A percentile compares a stretch with the other conserved stretches of the same genome.
Conservation (phyloP, 2,888 invertebrate species). For the Periphyllus acericola region DNA sequence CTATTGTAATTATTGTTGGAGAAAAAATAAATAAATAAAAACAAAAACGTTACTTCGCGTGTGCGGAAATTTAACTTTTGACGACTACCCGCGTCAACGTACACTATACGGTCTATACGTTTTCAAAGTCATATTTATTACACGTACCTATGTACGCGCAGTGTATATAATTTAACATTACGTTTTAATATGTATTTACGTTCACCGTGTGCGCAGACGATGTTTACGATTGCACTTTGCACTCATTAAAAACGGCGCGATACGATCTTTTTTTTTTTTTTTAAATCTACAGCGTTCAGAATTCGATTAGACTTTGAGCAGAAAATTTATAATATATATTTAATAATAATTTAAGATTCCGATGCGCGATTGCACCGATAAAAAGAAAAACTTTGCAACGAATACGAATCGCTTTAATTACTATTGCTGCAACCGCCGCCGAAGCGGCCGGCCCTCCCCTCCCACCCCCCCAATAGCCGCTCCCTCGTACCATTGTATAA, state of each 20-base stretch:
- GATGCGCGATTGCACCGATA: not conserved
- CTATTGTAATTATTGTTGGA: not conserved
- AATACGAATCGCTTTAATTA: constrained; percentile 36
- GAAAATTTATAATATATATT: no score
- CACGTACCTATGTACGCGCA: not conserved
- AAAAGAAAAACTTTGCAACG: constrained; percentile 21
- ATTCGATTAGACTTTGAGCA: constrained; percentile 10
- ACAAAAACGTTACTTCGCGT: not conserved
- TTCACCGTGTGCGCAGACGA: not conserved
- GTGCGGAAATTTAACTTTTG: not conserved
- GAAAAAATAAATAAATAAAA: not conserved
- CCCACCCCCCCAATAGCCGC: not conserved
- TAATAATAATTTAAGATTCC: not conserved
- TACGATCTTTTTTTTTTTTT: not conserved
- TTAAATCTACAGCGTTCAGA: not conserved
- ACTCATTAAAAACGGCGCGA: constrained; percentile 20
- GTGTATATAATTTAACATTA: not conserved
- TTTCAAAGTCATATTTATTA: not conserved
- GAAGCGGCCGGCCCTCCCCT: not conserved
- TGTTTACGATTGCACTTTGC: constrained; percentile 21
- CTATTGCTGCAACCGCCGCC: not conserved
- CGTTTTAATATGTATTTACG: not conserved
- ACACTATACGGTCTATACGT: not conserved
- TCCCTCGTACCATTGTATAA: not conserved
- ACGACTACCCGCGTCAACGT: not conserved